Percentiles rank a stretch among this genome's conserved stretches.
These are phyloP conservation scores for Nyctibius bracteatus DNA, from an alignment of 2,113 vertebrate species.

Conservation along the genomic window DNA sequence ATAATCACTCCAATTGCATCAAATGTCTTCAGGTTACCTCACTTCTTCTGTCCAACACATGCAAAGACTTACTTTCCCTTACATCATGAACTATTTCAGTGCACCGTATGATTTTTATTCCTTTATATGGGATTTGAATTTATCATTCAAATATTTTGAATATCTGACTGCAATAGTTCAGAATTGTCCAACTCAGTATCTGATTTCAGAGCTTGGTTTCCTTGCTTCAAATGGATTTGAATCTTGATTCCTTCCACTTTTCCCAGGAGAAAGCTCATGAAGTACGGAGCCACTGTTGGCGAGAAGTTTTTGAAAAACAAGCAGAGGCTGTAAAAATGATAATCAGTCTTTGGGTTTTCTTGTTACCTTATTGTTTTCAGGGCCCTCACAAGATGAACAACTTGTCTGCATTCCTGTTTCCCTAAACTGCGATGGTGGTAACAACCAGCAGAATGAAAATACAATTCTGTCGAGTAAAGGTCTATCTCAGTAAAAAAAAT, in stretches of 20 bases:
- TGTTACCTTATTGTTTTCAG: not conserved
- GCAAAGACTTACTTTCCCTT: not conserved
- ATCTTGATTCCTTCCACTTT: not conserved
- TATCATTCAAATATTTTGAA: not conserved
- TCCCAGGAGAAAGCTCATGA: not conserved
- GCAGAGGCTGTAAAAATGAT: not conserved
- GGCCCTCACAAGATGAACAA: not conserved
- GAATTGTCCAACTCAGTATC: not conserved
- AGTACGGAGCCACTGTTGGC: not conserved
- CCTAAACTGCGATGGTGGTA: not conserved
- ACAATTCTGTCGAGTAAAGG: not conserved
- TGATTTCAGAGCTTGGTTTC: not conserved
- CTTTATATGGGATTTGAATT: not conserved
- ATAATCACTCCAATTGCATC: too few relatives aligned
- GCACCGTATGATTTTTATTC: not conserved
- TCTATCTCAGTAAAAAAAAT: not conserved
- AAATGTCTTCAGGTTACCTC: too few relatives aligned
- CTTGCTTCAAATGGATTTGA: constrained; percentile 1
- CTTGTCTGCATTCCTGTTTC: not conserved
- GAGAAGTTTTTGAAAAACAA: not conserved
- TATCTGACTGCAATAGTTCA: not conserved
- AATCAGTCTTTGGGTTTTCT: not conserved
- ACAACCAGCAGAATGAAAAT: not conserved
- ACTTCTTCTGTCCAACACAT: not conserved
- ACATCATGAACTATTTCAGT: not conserved